Base-by-base conservation (phyloP, 2,113 vertebrate genomes). In the Percina caprodes region DNA sequence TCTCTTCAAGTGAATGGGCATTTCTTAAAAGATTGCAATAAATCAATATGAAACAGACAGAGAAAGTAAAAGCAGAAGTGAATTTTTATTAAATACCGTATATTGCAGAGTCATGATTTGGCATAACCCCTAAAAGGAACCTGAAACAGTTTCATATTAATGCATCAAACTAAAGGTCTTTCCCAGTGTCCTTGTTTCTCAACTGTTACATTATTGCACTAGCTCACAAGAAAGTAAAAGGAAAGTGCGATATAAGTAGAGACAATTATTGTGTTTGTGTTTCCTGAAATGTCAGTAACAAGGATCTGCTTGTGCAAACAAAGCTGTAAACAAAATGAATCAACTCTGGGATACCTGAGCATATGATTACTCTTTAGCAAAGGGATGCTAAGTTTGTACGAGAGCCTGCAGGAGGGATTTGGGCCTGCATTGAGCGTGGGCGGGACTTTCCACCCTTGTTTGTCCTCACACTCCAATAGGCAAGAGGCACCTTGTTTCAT, bases 401-500 rank as follows among this genome's bases (percentile, higher is more conserved):
- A 48, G 48, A 69, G 15, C 16, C 21, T 30, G 58, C 18, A 56
- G 60, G 69, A 81, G 65, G 52, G 74, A 66, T 80, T 66, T 80
- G 54, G 54, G 59, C 60, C 35, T 68, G 14, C 48, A 63, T 69
- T 16, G 52, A 48, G 35, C 0, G 16, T 80, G 55, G 91, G 88
- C 10, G 71, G 88, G 85, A 85, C 80, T 77, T 84, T 65, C 35
- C 74, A 6, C 14, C n/a, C 35, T 59, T 73, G 59, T 77, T 74
- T 82, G 59, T 67, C 48, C 42, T 58, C 66, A 19, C 3, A 23
- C 76, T 77, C 85, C 63, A 71, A 77, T 66, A 62, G 60, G 61
- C 80, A 82, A 9, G 39, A 80, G 65, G 83, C 80, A 84, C 82
- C 80, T 87, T 90, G 78, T 80, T 83, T 87, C 82, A 42, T 80